These are phyloP conservation scores for Balearica regulorum DNA, from an alignment of 2,797 vertebrate genomes.

Conservation along the genomic window DNA sequence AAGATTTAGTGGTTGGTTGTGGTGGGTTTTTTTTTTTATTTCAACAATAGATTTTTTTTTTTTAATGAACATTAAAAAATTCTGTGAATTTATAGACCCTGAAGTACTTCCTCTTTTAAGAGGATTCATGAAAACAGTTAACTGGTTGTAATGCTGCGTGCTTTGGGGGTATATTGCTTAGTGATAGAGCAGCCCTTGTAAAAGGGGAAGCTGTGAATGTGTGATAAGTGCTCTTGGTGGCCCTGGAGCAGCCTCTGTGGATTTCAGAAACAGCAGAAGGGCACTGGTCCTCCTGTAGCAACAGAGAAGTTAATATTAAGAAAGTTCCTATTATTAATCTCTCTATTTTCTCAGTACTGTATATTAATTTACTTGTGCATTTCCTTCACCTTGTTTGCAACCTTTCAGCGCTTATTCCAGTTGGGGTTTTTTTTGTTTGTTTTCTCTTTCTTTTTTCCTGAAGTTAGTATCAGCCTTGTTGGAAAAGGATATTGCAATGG, in stretches of 20 bases:
- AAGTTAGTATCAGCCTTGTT: rapidly evolving
- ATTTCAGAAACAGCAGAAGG: neutral
- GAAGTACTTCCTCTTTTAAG: neutral
- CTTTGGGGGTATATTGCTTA: neutral
- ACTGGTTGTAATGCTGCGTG: neutral
- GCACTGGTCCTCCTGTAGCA: rapidly evolving
- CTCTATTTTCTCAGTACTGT: neutral
- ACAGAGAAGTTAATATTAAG: neutral
- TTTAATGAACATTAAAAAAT: rapidly evolving
- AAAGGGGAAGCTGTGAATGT: rapidly evolving
- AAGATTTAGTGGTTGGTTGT: no score
- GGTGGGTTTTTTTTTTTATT: neutral
- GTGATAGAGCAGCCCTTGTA: rapidly evolving
- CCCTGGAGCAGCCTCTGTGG: neutral
- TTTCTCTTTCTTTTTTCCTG: neutral
- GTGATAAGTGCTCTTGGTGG: neutral
- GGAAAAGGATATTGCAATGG: neutral
- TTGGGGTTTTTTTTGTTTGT: neutral
- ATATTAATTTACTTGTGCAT: rapidly evolving
- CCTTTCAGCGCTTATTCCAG: neutral
- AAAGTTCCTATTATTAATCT: neutral
- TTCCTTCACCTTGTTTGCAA: neutral
- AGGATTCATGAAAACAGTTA: no score
- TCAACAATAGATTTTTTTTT: neutral
- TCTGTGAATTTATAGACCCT: neutral